A percentile compares a stretch with the other conserved stretches of the same genome.
Conservation (phyloP, 2,113 vertebrate species). For the Oreochromis spilurus region DNA sequence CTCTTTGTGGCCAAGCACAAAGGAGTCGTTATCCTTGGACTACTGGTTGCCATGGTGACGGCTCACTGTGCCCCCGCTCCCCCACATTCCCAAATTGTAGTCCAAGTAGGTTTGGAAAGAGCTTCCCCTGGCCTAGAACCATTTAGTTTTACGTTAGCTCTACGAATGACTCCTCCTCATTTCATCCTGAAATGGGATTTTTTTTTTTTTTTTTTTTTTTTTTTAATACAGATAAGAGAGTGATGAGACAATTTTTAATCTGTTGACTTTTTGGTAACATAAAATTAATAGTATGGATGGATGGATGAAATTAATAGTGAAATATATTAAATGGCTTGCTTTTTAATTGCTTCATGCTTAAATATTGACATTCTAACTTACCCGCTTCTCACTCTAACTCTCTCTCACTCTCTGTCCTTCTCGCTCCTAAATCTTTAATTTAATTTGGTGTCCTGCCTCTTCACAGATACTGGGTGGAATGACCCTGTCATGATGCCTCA, state of each 20-base stretch:
- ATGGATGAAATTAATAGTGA: neutral
- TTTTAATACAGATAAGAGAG: neutral
- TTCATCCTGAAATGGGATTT: neutral
- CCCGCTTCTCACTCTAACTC: neutral
- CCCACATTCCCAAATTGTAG: slow-evolving; percentile 62
- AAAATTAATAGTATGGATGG: neutral
- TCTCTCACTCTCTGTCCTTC: neutral
- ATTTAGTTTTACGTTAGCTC: neutral
- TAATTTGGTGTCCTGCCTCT: neutral
- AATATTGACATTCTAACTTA: neutral
- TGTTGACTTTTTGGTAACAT: neutral
- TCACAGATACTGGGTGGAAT: slow-evolving; percentile 60
- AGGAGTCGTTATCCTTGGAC: slow-evolving; percentile 66
- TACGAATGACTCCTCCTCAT: neutral
- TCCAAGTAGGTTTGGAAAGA: slow-evolving; percentile 58
- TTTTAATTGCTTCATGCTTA: neutral
- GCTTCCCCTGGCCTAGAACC: neutral
- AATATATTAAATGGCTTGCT: neutral
- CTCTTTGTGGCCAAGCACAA: slow-evolving; percentile 64
- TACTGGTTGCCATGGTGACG: slow-evolving; percentile 47
- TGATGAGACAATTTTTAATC: neutral
- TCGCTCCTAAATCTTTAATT: neutral
- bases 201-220: neutral
- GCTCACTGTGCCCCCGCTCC: slow-evolving; percentile 12
- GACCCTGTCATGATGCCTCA: slow-evolving; percentile 66